Conservation (phyloP, 2,797 vertebrate species). For the Lagodon rhomboides region DNA sequence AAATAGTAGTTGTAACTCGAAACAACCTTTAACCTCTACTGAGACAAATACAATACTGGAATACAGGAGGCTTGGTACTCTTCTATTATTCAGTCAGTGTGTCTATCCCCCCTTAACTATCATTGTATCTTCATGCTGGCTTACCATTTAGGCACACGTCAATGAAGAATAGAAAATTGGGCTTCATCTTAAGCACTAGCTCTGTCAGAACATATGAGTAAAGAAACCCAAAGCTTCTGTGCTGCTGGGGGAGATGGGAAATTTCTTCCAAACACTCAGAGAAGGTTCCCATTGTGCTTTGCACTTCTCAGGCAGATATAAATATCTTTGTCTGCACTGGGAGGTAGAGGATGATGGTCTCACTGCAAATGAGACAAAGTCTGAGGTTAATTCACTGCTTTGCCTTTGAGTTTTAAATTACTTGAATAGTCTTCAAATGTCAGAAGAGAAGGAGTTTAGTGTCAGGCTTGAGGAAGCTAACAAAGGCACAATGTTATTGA, state of each 20-base stretch:
- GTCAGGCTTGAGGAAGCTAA: neutral
- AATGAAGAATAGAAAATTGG: conserved; percentile 26
- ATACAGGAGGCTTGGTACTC: neutral
- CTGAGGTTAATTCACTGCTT: conserved; percentile 3
- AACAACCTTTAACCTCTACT: conserved; percentile 11
- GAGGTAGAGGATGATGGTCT: conserved; percentile 12
- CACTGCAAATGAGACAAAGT: conserved; percentile 17
- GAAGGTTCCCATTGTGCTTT: conserved; percentile 14
- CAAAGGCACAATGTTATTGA: neutral
- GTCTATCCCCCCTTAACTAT: neutral
- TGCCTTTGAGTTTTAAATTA: neutral
- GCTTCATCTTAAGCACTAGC: conserved; percentile 19
- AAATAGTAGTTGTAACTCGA: neutral
- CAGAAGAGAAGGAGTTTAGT: neutral
- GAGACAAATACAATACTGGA: conserved; percentile 19
- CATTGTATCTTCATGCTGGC: neutral
- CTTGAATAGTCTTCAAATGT: conserved; percentile 9
- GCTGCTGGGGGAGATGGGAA: neutral
- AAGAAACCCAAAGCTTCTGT: conserved; percentile 8
- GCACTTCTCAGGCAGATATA: conserved; percentile 9
- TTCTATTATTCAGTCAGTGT: neutral
- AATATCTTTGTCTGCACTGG: conserved; percentile 21
- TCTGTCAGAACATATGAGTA: conserved; percentile 11
- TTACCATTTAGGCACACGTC: neutral
- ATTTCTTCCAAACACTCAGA: neutral